phyloP scores from a whole-genome alignment of 1,140 invertebrate species.

The Caerostris darwini region DNA sequence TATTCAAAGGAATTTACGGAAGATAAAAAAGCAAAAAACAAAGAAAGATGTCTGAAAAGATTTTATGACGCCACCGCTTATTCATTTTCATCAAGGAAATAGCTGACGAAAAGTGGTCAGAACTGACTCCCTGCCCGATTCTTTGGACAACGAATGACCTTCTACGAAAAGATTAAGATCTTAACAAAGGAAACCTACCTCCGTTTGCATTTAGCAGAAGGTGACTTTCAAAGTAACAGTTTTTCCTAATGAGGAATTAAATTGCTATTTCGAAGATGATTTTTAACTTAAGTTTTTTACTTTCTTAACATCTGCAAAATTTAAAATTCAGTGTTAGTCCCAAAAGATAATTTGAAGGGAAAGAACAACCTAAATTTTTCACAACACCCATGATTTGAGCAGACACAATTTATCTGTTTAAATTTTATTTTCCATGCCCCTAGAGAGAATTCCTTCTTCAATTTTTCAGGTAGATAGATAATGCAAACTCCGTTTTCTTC shows the following conservation, averaged over 20 bases:
- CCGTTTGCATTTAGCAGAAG: not conserved
- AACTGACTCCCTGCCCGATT: not conserved
- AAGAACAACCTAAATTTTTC: no score
- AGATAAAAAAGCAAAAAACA: not conserved
- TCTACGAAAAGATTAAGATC: not conserved
- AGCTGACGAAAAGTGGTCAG: not conserved
- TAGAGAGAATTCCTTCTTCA: no score
- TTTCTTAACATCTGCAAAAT: no score
- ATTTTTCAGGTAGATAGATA: no score
- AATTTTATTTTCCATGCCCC: no score
- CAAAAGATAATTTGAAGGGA: no score
- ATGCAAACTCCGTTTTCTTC: no score
- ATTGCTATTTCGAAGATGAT: no score
- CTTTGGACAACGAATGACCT: not conserved
- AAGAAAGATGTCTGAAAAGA: not conserved
- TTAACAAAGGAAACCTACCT: not conserved
- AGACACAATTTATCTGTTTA: no score
- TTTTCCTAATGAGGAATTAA: not conserved
- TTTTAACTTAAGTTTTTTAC: no score
- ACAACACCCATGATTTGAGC: no score
- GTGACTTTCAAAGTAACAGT: conserved; percentile 21
- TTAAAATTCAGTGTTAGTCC: no score
- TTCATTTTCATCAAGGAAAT: not conserved
- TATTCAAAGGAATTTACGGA: not conserved
- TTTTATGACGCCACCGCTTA: not conserved